Evolutionary conservation across 2,113 vertebrate species (phyloP).

Genomic region (Arenaria interpres): DNA sequence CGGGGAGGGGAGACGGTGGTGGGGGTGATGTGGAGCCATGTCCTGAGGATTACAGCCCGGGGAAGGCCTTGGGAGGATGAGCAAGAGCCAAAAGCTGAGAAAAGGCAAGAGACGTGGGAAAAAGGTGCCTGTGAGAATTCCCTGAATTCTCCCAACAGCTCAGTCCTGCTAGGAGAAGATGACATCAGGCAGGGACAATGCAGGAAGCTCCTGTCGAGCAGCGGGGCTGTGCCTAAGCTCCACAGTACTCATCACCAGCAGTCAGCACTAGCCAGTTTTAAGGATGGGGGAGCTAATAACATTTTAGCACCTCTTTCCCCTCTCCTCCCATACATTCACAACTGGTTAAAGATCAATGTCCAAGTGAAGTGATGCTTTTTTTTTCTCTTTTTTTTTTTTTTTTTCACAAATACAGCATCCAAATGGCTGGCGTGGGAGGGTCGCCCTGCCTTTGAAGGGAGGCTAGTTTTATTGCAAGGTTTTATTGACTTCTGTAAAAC

Average conservation of each 20-base stretch:
- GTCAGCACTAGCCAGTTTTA: background rate
- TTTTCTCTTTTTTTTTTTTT: background rate
- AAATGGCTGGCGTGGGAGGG: background rate
- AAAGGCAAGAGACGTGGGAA: background rate
- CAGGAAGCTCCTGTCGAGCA: background rate
- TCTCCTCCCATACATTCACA: background rate
- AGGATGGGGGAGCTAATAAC: background rate
- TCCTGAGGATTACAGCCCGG: background rate
- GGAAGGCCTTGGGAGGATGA: background rate
- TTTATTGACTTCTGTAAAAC: conserved; percentile 50
- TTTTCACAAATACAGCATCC: background rate
- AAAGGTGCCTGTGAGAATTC: background rate
- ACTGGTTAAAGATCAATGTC: background rate
- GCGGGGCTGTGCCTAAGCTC: background rate
- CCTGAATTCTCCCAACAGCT: background rate
- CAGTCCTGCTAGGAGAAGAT: rapidly evolving
- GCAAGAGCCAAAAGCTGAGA: background rate
- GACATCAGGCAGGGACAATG: rapidly evolving
- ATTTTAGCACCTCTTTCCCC: background rate
- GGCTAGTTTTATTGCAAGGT: conserved; percentile 13
- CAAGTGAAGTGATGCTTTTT: background rate
- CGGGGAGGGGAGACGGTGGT: background rate
- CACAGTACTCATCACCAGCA: background rate
- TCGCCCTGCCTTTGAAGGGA: conserved; percentile 29
- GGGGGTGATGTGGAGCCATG: background rate